Base-by-base conservation (phyloP, 2,797 vertebrate genomes). In the Tragelaphus eurycerus region DNA sequence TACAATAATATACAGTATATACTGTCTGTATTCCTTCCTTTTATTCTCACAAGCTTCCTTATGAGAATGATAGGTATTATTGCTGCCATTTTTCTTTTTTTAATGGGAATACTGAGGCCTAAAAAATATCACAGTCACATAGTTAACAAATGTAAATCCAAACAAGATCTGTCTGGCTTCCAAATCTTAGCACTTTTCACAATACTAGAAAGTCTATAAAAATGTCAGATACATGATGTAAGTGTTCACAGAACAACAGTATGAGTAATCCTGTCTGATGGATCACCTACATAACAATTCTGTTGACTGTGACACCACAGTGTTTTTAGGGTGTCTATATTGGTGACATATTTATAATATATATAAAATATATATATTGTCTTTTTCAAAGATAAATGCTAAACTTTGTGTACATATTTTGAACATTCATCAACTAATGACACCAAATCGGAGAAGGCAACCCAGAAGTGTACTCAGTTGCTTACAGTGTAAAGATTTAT, bases 401-500 rank as follows among this genome's bases (percentile, higher is more conserved):
- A 64, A 55, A 71, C 31, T 62, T 67, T 62, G 23, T 81, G 27
- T 92, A 62, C 13, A 46, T 74, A 89, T 92, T 88, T 87, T 96
- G 43, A 94, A 59, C 34, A 78, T 71, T 62, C 38, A n/a, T 57
- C 7, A 15, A 52, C 55, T 95, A 91, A 71, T 86, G 38, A 85
- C 82, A 62, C 83, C 74, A 85, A 46, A 54, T 86, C 74, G 16
- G 48, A 82, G 29, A 96, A 97, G 74, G 86, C 91, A 93, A 55
- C 55, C 23, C 59, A 62, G 52, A 92, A 95, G 67, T 62, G 9
- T 79, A 46, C 43, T 89, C 29, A 71, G 71, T 91, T 89, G 74
- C 64, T 96, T 93, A 83, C 11, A 43, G 94, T 59, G 57, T 90
- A 93, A 92, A 96, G 90, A 97, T 93, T 96, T 97, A 96, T 96